Conservation (phyloP, 1,140 invertebrate genomes). For the Rhagoletis pomonella region DNA sequence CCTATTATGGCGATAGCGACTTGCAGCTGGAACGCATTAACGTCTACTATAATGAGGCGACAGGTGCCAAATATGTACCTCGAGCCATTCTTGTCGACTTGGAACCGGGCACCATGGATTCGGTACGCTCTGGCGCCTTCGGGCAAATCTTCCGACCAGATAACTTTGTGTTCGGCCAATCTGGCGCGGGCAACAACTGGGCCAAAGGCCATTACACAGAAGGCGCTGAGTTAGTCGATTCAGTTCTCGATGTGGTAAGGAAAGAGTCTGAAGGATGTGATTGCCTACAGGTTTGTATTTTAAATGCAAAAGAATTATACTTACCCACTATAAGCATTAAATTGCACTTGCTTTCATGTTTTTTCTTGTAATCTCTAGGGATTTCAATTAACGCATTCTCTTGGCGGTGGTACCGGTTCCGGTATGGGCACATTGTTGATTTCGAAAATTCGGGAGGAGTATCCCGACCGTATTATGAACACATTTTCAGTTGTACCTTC, state of each 20-base stretch:
- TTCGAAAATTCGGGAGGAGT: slow-evolving; percentile 85
- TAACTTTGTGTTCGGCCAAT: slow-evolving; percentile 84
- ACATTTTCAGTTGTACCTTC: slow-evolving; percentile 90
- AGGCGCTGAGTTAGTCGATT: slow-evolving; percentile 83
- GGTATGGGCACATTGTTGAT: slow-evolving; percentile 87
- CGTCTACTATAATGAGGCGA: slow-evolving; percentile 94
- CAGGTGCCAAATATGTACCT: slow-evolving; percentile 91
- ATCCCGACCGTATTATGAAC: slow-evolving; percentile 90
- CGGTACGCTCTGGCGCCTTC: slow-evolving; percentile 84
- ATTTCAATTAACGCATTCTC: slow-evolving; percentile 85
- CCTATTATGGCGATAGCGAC: slow-evolving; percentile 90
- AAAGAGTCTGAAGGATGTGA: slow-evolving; percentile 91
- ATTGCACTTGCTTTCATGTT: neutral
- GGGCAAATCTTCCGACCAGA: slow-evolving; percentile 89
- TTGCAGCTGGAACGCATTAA: slow-evolving; percentile 93
- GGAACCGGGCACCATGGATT: slow-evolving; percentile 91
- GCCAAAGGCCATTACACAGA: slow-evolving; percentile 82
- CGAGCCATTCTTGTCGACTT: slow-evolving; percentile 91
- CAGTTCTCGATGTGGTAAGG: slow-evolving; percentile 89
- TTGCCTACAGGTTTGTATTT: slow-evolving; percentile 76
- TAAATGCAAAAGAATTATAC: neutral
- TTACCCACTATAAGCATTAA: neutral
- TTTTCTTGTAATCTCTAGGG: slow-evolving; percentile 75
- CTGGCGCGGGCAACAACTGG: slow-evolving; percentile 87
- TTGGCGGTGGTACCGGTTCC: slow-evolving; percentile 87